Conservation (phyloP, 2,113 vertebrate genomes). For the Phylloscopus trochilus region DNA sequence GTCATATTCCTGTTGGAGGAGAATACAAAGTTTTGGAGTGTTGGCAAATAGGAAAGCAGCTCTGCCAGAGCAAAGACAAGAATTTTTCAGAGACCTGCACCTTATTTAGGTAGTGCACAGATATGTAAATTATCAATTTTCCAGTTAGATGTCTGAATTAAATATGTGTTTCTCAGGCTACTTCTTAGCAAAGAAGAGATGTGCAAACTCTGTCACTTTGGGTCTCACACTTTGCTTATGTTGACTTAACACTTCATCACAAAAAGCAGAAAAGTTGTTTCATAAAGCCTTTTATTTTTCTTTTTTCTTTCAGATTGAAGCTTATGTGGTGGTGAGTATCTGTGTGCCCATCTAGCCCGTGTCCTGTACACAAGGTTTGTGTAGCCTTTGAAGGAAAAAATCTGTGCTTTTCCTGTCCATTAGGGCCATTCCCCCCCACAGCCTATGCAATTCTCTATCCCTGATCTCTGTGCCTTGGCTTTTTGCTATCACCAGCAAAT, state of each 20-base stretch:
- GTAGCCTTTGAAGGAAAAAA: background rate
- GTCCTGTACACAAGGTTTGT: background rate
- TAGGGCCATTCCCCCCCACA: background rate
- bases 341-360: background rate
- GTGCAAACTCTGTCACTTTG: background rate
- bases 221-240: background rate
- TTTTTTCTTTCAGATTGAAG: conserved; percentile 83
- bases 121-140: background rate
- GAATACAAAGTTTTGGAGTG: background rate
- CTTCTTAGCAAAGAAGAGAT: background rate
- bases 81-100: background rate
- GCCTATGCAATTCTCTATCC: background rate
- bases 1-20: background rate
- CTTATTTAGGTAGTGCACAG: background rate
- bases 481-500: background rate
- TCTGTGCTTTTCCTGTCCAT: background rate
- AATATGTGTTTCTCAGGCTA: background rate
- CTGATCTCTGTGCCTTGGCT: background rate
- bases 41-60: background rate
- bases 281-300: background rate
- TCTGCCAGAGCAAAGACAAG: background rate
- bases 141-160: background rate
- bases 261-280: background rate
- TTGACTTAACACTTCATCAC: background rate
- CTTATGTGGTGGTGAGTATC: conserved; percentile 89